Conservation (phyloP, 2,888 invertebrate species). For the Acanthopleura granulata region DNA sequence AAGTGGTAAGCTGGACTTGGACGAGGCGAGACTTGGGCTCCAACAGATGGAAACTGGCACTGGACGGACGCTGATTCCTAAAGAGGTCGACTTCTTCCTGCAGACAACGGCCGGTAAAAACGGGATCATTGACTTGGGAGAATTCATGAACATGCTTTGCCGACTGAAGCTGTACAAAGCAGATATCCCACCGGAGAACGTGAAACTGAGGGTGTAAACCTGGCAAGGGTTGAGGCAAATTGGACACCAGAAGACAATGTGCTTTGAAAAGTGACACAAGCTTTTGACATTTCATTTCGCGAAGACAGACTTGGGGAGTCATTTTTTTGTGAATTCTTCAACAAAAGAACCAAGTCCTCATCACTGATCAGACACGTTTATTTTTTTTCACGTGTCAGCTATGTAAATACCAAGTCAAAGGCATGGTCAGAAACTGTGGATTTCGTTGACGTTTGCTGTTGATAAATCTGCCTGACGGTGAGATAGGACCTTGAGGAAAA, state of each 20-base stretch:
- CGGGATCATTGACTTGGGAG: slow-evolving; percentile 61
- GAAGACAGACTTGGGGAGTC: too few relatives aligned
- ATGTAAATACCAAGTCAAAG: too few relatives aligned
- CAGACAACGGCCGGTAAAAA: slow-evolving; percentile 60
- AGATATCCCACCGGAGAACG: slow-evolving; percentile 44
- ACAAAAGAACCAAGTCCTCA: too few relatives aligned
- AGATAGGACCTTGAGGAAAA: too few relatives aligned
- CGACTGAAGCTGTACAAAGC: slow-evolving; percentile 63
- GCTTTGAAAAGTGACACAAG: background rate
- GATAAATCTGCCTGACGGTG: too few relatives aligned
- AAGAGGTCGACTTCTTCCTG: slow-evolving; percentile 66
- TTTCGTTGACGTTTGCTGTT: too few relatives aligned
- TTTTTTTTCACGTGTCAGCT: too few relatives aligned
- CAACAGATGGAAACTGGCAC: slow-evolving; percentile 54
- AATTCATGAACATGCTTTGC: slow-evolving; percentile 61
- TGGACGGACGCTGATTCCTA: slow-evolving; percentile 54
- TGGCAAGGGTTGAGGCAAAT: background rate
- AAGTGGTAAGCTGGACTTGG: slow-evolving; percentile 61
- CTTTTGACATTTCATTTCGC: too few relatives aligned
- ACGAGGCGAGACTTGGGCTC: slow-evolving; percentile 60
- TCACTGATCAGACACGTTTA: too few relatives aligned
- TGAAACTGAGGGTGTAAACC: slow-evolving; percentile 32
- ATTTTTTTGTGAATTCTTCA: too few relatives aligned
- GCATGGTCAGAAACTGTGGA: too few relatives aligned
- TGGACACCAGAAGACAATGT: background rate